Conservation (phyloP, 2,797 vertebrate genomes). For the Enteromius radiatus region DNA sequence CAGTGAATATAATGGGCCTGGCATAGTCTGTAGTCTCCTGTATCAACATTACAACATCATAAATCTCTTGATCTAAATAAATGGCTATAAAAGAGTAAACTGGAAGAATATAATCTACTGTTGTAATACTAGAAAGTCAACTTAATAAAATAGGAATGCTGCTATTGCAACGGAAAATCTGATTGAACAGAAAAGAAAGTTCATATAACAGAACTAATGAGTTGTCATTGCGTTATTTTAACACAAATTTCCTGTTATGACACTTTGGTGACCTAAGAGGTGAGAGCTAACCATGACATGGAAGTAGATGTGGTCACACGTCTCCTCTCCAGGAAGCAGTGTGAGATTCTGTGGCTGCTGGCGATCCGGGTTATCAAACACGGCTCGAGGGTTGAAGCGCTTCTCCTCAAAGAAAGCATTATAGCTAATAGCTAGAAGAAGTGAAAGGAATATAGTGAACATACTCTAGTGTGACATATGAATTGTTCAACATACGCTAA, state of each 20-base stretch:
- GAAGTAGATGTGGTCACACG: slow-evolving; percentile 87
- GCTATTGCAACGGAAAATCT: slow-evolving; percentile 3
- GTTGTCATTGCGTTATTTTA: slow-evolving; percentile 3
- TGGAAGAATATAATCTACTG: slow-evolving; percentile 10
- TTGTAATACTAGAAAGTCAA: slow-evolving; percentile 18
- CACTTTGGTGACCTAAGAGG: not conserved
- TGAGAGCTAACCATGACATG: slow-evolving; percentile 88
- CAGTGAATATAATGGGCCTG: slow-evolving; percentile 88
- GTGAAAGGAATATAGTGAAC: not conserved
- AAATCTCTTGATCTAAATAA: slow-evolving; percentile 13
- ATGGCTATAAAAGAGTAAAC: slow-evolving; percentile 1
- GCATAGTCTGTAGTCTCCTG: slow-evolving; percentile 96
- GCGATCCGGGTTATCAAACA: slow-evolving; percentile 85
- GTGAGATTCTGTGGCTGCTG: slow-evolving; percentile 76
- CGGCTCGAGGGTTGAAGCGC: slow-evolving; percentile 89
- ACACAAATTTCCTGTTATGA: not conserved
- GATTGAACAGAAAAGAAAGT: not conserved
- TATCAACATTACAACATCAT: slow-evolving; percentile 34
- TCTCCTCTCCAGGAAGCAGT: slow-evolving; percentile 77
- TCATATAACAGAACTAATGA: not conserved
- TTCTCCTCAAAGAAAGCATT: slow-evolving; percentile 87
- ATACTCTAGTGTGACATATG: not conserved
- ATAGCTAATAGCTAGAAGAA: slow-evolving; percentile 78
- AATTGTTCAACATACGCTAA: slow-evolving; percentile 38
- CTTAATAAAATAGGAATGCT: slow-evolving; percentile 25